Base-by-base conservation (phyloP, 1,140 invertebrate genomes). In the Hermetia illucens region DNA sequence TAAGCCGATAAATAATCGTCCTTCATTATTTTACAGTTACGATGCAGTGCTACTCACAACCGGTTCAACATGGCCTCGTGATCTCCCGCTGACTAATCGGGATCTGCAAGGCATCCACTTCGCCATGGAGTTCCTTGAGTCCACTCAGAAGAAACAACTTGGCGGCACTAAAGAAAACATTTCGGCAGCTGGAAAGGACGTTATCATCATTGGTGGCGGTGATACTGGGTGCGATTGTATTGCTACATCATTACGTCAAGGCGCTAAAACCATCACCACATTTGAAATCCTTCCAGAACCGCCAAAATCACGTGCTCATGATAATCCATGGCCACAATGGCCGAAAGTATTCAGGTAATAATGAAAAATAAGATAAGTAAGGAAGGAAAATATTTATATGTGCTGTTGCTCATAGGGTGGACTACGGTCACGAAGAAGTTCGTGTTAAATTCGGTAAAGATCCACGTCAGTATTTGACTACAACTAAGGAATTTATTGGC, bases 161-260 rank as follows among this genome's bases (percentile, higher is more conserved):
- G 86, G 86, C 5, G 71, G 48, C 45, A 63, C 48, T 38, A 63
- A 56, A 48, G 63, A 61, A 10, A 56, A 59, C 41, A 70, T 88
- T 21, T 72, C 77, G 27, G 94, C 95, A 13, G 85, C 91, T 55
- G 87, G 85, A 49, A 98, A 96, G 61, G 71, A 95, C 63, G 92
- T 99, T 4, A 79, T 99, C 43, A 79, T 99, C 39, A 93, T 99
- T 49, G 95, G 95, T 16, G 95, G 95, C 10, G 95, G 95, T 19
- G 95, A 99, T 60, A 99, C 95, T n/a, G 95, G 95, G 0, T 94
- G 89, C 64, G 95, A 99, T 71, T 99, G 95, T 55, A 98, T 99
- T 62, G 95, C 87, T 25, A 98, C 95, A 2, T 93, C 92, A 3
- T 70, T 98, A 10, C 72, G 95, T 51, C 91, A 97, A 70, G 91